Conservation (phyloP, 2,888 invertebrate species). For the Heliothis peltigera region DNA sequence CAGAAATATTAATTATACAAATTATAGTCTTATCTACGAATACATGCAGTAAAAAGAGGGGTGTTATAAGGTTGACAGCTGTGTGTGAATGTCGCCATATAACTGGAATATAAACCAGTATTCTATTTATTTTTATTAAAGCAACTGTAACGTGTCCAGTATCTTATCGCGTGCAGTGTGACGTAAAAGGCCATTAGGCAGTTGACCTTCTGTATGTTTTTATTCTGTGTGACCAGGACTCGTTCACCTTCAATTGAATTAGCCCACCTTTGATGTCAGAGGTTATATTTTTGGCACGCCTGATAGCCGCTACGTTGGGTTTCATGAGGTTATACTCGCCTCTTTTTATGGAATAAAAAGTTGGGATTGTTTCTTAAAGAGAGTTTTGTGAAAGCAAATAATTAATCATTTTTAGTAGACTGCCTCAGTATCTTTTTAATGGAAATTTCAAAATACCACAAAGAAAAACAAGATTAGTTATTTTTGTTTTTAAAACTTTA, state of each 20-base stretch:
- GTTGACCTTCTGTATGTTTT: conserved; percentile 14
- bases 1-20: conserved; percentile 2
- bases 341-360: conserved; percentile 1
- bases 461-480: no score
- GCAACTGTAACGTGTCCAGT: background rate
- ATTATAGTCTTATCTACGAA: background rate
- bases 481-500: no score
- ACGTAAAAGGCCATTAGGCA: background rate
- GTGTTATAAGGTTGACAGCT: no score
- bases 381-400: background rate
- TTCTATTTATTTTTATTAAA: background rate
- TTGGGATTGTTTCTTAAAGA: background rate
- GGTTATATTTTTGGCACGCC: conserved; percentile 18
- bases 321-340: conserved; percentile 1
- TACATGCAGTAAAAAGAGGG: no score
- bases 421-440: background rate
- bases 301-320: conserved; percentile 2
- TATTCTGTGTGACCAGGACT: background rate
- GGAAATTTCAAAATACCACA: background rate
- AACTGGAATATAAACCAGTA: background rate
- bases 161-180: background rate
- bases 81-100: no score
- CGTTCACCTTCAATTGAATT: conserved; percentile 33
- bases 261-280: conserved; percentile 21
- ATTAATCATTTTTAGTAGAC: conserved; percentile 2